Conservation (phyloP, 2,797 vertebrate genomes). For the Tympanoctomys barrerae region DNA sequence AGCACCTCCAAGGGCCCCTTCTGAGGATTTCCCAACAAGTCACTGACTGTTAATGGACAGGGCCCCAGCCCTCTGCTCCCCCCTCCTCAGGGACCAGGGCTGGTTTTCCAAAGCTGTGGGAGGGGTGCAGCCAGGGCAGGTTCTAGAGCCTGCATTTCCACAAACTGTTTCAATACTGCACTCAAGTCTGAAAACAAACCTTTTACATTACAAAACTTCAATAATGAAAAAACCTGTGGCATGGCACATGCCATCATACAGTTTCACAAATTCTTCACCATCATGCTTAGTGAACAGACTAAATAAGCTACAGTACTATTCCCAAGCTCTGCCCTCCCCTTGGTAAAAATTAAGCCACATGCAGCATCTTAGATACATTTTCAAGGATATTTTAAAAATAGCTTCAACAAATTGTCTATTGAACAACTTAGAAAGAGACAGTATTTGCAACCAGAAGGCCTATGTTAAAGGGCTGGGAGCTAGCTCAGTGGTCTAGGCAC, state of each 20-base stretch:
- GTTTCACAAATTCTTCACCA: not conserved
- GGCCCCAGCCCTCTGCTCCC: not conserved
- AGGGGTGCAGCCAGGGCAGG: not conserved
- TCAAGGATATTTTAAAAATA: not conserved
- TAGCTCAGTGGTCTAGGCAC: no score
- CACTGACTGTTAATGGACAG: not conserved
- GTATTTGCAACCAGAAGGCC: not conserved
- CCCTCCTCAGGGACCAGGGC: not conserved
- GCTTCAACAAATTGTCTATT: not conserved
- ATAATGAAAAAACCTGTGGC: not conserved
- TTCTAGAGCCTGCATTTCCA: not conserved
- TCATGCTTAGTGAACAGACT: not conserved
- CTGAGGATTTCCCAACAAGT: not conserved
- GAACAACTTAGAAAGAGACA: not conserved
- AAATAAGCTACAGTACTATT: not conserved
- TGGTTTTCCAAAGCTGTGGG: slow-evolving; percentile 26
- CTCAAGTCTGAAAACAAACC: not conserved
- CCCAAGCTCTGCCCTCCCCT: not conserved
- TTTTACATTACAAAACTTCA: slow-evolving; percentile 33
- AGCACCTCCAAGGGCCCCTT: not conserved
- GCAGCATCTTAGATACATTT: not conserved
- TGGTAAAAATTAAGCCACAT: not conserved
- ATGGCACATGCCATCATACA: not conserved
- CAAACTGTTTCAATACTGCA: not conserved
- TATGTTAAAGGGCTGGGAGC: not conserved